Percentiles rank a stretch among this genome's conserved stretches.
Conservation (phyloP, 92 coral and sea anemone species). For the Porites evermanni region DNA sequence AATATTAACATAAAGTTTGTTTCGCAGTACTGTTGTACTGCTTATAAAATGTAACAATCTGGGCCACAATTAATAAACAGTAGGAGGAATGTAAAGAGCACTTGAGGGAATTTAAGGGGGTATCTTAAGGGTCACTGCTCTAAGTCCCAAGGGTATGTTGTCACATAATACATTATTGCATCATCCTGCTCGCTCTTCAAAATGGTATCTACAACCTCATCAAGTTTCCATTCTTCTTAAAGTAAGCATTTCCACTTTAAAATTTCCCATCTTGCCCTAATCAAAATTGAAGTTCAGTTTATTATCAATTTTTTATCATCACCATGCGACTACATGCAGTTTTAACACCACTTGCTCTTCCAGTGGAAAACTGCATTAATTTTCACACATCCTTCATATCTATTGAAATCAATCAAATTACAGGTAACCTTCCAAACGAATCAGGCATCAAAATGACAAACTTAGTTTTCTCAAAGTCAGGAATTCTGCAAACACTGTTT, state of each 20-base stretch:
- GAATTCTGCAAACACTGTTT: not conserved
- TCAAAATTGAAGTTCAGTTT: no score
- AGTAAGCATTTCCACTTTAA: not conserved
- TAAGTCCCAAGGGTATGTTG: not conserved
- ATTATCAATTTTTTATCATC: no score
- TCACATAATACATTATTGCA: not conserved
- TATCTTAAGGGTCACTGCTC: not conserved
- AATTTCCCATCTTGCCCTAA: not conserved
- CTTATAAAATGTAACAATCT: not conserved
- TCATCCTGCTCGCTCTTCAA: not conserved
- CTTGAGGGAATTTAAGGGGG: not conserved
- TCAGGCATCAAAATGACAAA: not conserved
- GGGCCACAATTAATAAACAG: not conserved
- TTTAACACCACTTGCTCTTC: slow-evolving; percentile 7
- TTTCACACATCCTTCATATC: not conserved
- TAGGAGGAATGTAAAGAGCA: not conserved
- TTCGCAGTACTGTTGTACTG: not conserved
- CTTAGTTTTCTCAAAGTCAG: not conserved
- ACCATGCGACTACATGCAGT: not conserved
- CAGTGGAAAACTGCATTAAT: not conserved
- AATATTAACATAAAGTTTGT: not conserved
- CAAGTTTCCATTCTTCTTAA: not conserved
- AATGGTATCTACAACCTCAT: not conserved
- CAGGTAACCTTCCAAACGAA: not conserved
- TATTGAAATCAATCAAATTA: not conserved